These are phyloP conservation scores for Plectrocnemia conspersa DNA, from an alignment of 1,140 invertebrate species.

Conservation along the genomic window DNA sequence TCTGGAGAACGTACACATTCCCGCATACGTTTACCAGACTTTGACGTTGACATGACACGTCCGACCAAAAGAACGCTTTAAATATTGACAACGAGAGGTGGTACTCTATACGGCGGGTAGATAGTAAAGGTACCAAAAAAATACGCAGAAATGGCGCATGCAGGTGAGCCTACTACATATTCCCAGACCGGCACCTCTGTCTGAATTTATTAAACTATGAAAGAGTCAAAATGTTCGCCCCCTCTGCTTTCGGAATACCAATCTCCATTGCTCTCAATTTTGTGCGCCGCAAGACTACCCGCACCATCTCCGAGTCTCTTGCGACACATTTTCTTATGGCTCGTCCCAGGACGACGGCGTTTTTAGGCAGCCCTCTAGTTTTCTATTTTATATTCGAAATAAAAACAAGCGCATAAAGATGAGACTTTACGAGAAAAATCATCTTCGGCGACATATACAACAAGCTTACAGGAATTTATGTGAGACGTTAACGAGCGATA, in stretches of 20 bases:
- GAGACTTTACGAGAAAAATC: too few species aligned
- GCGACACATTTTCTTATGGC: too few species aligned
- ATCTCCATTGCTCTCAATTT: neutral
- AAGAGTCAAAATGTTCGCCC: conserved; percentile 4
- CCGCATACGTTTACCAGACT: conserved; percentile 28
- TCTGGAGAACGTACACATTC: conserved; percentile 24
- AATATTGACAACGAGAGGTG: conserved; percentile 33
- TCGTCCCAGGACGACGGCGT: too few species aligned
- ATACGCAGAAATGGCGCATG: conserved; percentile 7
- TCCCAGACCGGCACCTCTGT: neutral
- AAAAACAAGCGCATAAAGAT: too few species aligned
- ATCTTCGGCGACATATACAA: too few species aligned
- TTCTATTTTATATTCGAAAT: too few species aligned
- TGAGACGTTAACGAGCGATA: too few species aligned
- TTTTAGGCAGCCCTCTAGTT: too few species aligned
- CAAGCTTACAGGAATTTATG: too few species aligned
- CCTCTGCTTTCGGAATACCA: conserved; percentile 18
- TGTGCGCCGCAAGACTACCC: too few species aligned
- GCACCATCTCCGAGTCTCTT: too few species aligned
- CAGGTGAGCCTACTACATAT: conserved; percentile 8
- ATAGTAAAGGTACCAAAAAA: neutral
- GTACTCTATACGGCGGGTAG: neutral
- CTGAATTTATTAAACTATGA: conserved; percentile 17
- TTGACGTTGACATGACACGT: conserved; percentile 35
- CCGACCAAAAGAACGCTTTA: conserved; percentile 35